Evolutionary conservation across 2,797 vertebrate species (phyloP), one percentile per base, ranked within the genome.

Genomic region (Crocidura indochinensis): DNA sequence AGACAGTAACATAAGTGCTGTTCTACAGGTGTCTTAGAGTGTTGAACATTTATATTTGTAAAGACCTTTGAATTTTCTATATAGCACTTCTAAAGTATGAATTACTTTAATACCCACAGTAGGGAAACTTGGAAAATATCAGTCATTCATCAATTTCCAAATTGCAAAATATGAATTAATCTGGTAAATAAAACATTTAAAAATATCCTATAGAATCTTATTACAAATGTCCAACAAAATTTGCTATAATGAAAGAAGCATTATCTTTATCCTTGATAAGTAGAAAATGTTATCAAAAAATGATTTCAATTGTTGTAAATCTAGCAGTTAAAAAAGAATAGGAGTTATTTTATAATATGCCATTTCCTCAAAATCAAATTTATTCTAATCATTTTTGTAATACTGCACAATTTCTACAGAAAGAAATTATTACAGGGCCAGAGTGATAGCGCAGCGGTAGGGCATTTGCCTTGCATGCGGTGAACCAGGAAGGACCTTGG

Each of bases 231-330:
- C 19, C 1, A 26, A 10, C 84, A 79, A 77, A 94, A 44, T 3
- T 72, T 75, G 0, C 10, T 29, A 2, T 69, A 15, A 38, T 73
- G 44, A 80, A 11, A 71, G 38, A 91, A 27, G 6, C 74, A 64
- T 76, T 88, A 7, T 88, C 19, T 94, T 81, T 95, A 95, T 93
- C 12, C 19, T 94, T 93, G 85, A 6, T 11, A 95, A 87, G 71
- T 81, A 44, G 71, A 88, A 93, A 44, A 80, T 62, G 80, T 96
- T 89, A 95, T 95, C 77, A 85, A 76, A 49, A 72, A 96, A 95
- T 93, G 27, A 93, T 75, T 90, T 77, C 20, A 90, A 46, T 93
- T 95, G 74, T 46, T 89, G 29, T 26, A 29, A 60, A 1, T 68
- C 76, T 26, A 67, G 8, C 38, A 10, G 64, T 26, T 27, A 46